Conservation (phyloP, 23 tunicate genomes). For the Diplosoma virens region DNA sequence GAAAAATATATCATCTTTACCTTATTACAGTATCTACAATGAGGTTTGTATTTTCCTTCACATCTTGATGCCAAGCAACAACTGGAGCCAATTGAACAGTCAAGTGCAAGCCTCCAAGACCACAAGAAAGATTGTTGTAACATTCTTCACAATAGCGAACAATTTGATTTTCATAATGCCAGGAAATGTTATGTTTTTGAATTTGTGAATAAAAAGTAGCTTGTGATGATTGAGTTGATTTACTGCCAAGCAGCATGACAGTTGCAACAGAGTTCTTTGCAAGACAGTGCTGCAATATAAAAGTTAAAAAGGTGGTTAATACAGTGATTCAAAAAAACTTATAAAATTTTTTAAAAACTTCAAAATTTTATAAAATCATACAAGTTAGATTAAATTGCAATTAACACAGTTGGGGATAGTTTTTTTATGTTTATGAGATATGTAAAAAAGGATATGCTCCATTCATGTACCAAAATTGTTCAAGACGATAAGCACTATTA, state of each 20-base stretch:
- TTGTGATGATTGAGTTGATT: neutral
- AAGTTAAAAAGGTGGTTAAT: neutral
- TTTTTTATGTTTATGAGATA: too few species aligned
- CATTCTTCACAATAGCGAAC: constrained; percentile 67
- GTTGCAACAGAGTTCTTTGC: constrained; percentile 42
- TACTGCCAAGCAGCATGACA: constrained; percentile 49
- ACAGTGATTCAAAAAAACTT: too few species aligned
- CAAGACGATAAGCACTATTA: too few species aligned
- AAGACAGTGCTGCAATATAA: constrained; percentile 50
- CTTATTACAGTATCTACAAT: constrained; percentile 50
- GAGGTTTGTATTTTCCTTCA: neutral
- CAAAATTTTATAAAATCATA: too few species aligned
- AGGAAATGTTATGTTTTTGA: neutral
- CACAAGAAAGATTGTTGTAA: constrained; percentile 38
- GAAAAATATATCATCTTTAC: too few species aligned
- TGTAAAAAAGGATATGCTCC: too few species aligned
- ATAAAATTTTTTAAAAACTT: too few species aligned
- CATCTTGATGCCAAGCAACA: constrained; percentile 15
- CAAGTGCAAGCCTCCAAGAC: constrained; percentile 23
- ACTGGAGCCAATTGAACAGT: constrained; percentile 36
- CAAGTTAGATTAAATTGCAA: too few species aligned
- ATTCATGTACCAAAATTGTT: too few species aligned
- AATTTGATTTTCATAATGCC: constrained; percentile 25
- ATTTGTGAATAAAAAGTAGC: neutral
- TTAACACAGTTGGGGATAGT: too few species aligned